phyloP scores from a whole-genome alignment of 2,113 vertebrate genomes.

The Neogobius melanostomus region DNA sequence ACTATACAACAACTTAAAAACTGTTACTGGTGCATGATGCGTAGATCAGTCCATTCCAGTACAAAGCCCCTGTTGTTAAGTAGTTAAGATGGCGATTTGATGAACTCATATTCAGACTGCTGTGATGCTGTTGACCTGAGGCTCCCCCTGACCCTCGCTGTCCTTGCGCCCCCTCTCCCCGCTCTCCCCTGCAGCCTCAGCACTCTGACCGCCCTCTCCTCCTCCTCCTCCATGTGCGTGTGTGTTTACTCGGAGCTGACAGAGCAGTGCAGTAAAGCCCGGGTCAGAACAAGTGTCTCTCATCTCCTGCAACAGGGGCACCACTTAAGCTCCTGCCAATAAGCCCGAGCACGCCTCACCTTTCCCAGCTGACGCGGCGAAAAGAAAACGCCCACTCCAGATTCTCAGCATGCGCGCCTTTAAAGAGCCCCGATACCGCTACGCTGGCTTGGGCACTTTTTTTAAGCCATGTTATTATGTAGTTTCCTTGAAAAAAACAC shows the following conservation, averaged over 20 bases:
- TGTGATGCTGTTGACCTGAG: neutral
- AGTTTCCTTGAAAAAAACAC: too few species aligned
- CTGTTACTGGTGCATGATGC: too few species aligned
- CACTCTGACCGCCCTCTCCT: neutral
- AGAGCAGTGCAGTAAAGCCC: conserved; percentile 31
- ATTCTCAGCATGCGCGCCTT: neutral
- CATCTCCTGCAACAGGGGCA: neutral
- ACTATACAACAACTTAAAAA: too few species aligned
- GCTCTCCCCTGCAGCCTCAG: conserved; percentile 22
- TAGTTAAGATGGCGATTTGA: too few species aligned
- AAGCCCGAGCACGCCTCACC: neutral
- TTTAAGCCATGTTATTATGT: too few species aligned
- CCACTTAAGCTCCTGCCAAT: conserved; percentile 1
- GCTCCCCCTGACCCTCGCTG: conserved; percentile 13
- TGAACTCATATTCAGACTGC: too few species aligned
- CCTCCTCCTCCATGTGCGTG: neutral
- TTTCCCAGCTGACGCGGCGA: neutral
- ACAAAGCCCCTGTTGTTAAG: too few species aligned
- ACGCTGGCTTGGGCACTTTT: too few species aligned
- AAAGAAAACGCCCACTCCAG: neutral
- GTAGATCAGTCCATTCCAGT: too few species aligned
- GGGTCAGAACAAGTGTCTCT: conserved; percentile 29
- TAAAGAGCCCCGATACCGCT: neutral
- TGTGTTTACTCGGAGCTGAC: conserved; percentile 28
- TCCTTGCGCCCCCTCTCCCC: conserved; percentile 9